Evolutionary conservation across 2,113 vertebrate species (phyloP).

Genomic region (Pogona vitticeps): DNA sequence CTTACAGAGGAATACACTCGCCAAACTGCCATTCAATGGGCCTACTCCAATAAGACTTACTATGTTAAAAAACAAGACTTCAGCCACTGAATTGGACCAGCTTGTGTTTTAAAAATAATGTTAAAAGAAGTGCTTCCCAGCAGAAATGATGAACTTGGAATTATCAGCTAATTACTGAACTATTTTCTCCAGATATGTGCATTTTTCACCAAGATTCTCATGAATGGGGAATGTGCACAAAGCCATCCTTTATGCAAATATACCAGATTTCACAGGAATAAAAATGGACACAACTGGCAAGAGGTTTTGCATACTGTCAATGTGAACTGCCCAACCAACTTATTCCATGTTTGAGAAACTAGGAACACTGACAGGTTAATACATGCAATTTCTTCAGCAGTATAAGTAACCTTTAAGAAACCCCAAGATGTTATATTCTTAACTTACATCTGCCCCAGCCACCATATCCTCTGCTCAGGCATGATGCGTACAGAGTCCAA

Average conservation of each 20-base stretch:
- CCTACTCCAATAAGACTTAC: no score
- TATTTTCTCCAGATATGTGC: background rate
- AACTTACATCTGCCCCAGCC: background rate
- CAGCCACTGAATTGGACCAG: background rate
- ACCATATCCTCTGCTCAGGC: background rate
- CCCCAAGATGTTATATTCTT: background rate
- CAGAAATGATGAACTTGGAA: background rate
- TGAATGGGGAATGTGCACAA: background rate
- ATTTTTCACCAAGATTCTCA: background rate
- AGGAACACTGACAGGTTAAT: background rate
- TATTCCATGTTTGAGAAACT: no score
- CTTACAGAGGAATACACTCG: no score
- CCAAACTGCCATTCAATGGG: no score
- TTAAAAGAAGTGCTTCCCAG: background rate
- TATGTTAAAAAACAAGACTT: no score
- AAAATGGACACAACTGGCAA: background rate
- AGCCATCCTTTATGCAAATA: background rate
- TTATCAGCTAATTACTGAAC: background rate
- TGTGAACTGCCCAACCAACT: no score
- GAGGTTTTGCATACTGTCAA: background rate
- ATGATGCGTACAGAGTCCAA: background rate
- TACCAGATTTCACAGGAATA: background rate
- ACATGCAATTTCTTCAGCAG: background rate
- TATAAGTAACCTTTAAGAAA: background rate
- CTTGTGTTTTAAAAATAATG: background rate